Conservation (phyloP, 2,797 vertebrate genomes). For the Sus cebifrons region DNA sequence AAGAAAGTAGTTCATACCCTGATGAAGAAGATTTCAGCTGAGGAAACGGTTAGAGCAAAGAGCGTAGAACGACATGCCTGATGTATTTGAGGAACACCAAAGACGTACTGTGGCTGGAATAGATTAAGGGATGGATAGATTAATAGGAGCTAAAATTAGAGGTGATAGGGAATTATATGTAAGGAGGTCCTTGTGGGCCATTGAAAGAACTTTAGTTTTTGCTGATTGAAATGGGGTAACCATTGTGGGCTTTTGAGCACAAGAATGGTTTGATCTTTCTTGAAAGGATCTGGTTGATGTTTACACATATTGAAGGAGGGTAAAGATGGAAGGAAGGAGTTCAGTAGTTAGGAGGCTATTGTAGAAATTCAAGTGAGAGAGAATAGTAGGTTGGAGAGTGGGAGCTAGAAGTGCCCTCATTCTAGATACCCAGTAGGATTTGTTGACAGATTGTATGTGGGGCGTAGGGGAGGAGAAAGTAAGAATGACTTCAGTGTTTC, state of each 20-base stretch:
- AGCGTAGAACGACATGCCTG: not conserved
- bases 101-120: not conserved
- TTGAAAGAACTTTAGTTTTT: not conserved
- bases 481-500: conserved; percentile 42
- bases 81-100: not conserved
- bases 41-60: conserved; percentile 38
- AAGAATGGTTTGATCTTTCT: not conserved
- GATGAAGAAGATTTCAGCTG: not conserved
- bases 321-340: not conserved
- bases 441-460: not conserved
- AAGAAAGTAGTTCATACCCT: not conserved
- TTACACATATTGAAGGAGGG: not conserved
- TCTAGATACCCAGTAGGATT: not conserved
- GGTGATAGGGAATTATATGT: not conserved
- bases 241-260: conserved; percentile 1
- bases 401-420: not conserved
- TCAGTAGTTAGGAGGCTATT: not conserved
- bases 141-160: conserved; percentile 15
- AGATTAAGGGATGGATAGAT: not conserved
- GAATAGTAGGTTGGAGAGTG: conserved; percentile 11
- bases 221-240: not conserved
- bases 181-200: not conserved
- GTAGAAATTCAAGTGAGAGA: conserved; percentile 24
- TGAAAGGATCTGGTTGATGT: conserved; percentile 22
- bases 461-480: not conserved